Evolutionary conservation across 2,797 vertebrate species (phyloP).

Genomic region (Prionace glauca): DNA sequence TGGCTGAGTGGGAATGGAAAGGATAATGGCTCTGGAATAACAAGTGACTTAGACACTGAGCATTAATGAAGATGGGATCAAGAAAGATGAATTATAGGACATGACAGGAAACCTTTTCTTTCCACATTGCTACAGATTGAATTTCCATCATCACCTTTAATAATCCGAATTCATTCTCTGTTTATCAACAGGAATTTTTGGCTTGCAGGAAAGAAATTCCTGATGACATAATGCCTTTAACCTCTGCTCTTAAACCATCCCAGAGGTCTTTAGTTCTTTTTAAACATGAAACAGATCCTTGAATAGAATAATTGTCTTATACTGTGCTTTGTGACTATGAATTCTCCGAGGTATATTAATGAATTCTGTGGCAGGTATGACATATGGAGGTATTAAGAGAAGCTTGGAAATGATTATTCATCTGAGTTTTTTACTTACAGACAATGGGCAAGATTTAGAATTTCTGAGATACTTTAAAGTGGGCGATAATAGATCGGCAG

Average conservation of each 20-base stretch:
- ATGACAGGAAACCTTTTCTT: background rate
- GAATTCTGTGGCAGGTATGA: slow-evolving; percentile 12
- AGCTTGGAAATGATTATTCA: background rate
- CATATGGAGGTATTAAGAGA: background rate
- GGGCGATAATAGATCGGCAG: too few species aligned
- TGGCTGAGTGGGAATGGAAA: background rate
- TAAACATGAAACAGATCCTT: slow-evolving; percentile 30
- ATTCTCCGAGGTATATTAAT: slow-evolving; percentile 20
- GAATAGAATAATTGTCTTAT: slow-evolving; percentile 29
- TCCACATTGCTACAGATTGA: slow-evolving; percentile 20
- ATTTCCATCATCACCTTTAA: slow-evolving; percentile 31
- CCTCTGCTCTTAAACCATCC: slow-evolving; percentile 33
- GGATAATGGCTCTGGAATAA: background rate
- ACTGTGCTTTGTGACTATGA: slow-evolving; percentile 30
- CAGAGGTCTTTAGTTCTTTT: slow-evolving; percentile 31
- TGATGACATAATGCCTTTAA: slow-evolving; percentile 36
- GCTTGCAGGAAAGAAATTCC: slow-evolving; percentile 20
- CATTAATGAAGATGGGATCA: background rate
- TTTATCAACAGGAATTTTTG: slow-evolving; percentile 22
- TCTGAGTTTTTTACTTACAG: background rate
- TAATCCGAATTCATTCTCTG: slow-evolving; percentile 15
- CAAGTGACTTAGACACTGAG: background rate
- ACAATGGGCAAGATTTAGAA: background rate
- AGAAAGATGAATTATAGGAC: background rate
- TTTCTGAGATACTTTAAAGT: background rate